Evolutionary conservation across 2,113 vertebrate species (phyloP), one percentile per base, ranked within the genome.

Genomic region (Pelecanoides urinatrix): DNA sequence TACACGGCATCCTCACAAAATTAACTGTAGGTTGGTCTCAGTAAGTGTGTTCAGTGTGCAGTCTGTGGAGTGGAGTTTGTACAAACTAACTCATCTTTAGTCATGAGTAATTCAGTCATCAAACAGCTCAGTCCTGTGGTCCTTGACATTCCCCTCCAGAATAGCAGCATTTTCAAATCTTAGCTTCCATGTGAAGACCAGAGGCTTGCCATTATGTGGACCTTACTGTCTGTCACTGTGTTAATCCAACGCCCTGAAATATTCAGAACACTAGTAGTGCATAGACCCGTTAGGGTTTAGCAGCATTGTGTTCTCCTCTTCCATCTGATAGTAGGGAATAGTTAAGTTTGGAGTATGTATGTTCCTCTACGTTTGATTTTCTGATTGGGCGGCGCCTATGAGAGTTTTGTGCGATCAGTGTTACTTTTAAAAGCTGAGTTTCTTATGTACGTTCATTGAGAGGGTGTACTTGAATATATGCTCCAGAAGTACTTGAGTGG

Each of bases 381-480:
- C 19, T 42, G 7, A 2, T 40, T 74, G 11, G 78, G 61, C 6
- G 29, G 27, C 68, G 19, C 17, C n/a, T 32, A 3, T 50, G 25
- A 58, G 11, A 1, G 0, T 76, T 84, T 36, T 67, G 6, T 49
- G 38, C 49, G 14, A 22, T 88, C 30, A 13, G 3, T 17, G 20
- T 85, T 84, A 49, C 27, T 86, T 82, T 18, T 42, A 27, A 77
- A 83, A 88, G 29, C 8, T 19, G 22, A 66, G 5, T 49, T 77
- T 85, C 44, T 53, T 71, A 16, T 0, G 0, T 62, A 15, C 1
- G 0, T 82, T 81, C 13, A 2, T 55, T 30, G 52, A 74, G 29
- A 49, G 18, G 10, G 3, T 16, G 11, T 66, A 25, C 23, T 74
- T 32, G 14, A 79, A 30, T 73, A 27, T n/a, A 36, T 5, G 2